phyloP scores from a whole-genome alignment of 2,113 vertebrate species.

The Sialia sialis region DNA sequence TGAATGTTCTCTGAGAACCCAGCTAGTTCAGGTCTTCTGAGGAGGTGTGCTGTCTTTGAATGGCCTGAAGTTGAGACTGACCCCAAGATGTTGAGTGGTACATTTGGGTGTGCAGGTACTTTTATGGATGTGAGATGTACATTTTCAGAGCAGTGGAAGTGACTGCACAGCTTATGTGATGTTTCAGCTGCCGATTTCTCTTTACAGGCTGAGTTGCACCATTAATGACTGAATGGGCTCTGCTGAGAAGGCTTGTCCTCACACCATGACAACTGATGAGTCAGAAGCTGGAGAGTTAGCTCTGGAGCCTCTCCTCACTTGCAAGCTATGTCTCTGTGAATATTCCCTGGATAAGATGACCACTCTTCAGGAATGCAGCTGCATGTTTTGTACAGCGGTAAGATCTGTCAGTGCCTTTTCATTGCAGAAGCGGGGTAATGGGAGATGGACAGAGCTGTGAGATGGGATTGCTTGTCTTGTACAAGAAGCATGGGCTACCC shows the following conservation, averaged over 20 bases:
- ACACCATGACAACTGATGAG: constrained; percentile 73
- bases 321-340: constrained; percentile 91
- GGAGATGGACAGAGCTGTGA: neutral
- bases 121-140: neutral
- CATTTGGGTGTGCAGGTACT: neutral
- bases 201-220: neutral
- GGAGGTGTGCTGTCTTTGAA: neutral
- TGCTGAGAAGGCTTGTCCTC: constrained; percentile 12
- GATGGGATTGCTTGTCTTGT: neutral
- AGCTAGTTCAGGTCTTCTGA: neutral
- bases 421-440: neutral
- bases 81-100: neutral
- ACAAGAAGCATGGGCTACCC: neutral
- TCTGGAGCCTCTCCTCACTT: constrained; percentile 73
- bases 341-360: constrained; percentile 80
- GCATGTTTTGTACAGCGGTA: constrained; percentile 88
- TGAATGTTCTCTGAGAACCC: neutral
- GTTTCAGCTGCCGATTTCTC: constrained; percentile 19
- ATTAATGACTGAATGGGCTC: constrained; percentile 52
- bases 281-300: constrained; percentile 58
- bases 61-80: neutral
- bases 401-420: neutral
- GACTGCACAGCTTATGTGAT: neutral
- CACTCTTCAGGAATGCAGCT: constrained; percentile 83
- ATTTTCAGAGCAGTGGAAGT: neutral